A percentile compares a stretch with the other conserved stretches of the same genome.
These are phyloP conservation scores for Oxygymnocypris stewartii DNA, from an alignment of 2,113 vertebrate species.

Conservation along the genomic window DNA sequence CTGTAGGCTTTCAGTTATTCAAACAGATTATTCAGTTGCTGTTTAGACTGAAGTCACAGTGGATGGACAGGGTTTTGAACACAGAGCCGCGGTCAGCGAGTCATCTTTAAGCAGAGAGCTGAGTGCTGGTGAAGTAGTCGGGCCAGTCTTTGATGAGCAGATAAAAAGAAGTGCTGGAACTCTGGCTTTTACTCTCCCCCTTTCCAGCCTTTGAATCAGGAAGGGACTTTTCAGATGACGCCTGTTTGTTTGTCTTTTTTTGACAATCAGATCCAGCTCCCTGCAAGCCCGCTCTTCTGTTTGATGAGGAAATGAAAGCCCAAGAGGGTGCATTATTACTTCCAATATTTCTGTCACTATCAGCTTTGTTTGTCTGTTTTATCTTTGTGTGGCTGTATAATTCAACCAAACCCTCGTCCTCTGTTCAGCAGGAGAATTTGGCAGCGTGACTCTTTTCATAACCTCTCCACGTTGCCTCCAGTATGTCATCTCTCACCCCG, in stretches of 20 bases:
- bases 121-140: constrained; percentile 37
- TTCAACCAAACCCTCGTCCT: constrained; percentile 5
- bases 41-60: not conserved
- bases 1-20: not conserved
- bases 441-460: constrained; percentile 31
- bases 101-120: constrained; percentile 17
- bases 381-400: constrained; percentile 21
- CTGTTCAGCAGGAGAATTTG: constrained; percentile 8
- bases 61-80: constrained; percentile 3
- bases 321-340: constrained; percentile 7
- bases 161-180: constrained; percentile 39
- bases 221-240: constrained; percentile 11
- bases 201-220: constrained; percentile 33
- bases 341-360: constrained; percentile 15
- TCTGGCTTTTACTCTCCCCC: not conserved
- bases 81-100: not conserved
- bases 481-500: constrained; percentile 41
- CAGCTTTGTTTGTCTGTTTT: constrained; percentile 31
- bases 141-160: constrained; percentile 40
- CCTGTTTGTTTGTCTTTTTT: constrained; percentile 44
- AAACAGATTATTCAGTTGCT: constrained; percentile 26
- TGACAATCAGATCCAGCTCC: constrained; percentile 27
- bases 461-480: constrained; percentile 7
- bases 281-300: constrained; percentile 20
- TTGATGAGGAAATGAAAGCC: constrained; percentile 47